These are phyloP conservation scores for Bubo scandiacus DNA, from an alignment of 2,113 vertebrate species.

Conservation along the genomic window DNA sequence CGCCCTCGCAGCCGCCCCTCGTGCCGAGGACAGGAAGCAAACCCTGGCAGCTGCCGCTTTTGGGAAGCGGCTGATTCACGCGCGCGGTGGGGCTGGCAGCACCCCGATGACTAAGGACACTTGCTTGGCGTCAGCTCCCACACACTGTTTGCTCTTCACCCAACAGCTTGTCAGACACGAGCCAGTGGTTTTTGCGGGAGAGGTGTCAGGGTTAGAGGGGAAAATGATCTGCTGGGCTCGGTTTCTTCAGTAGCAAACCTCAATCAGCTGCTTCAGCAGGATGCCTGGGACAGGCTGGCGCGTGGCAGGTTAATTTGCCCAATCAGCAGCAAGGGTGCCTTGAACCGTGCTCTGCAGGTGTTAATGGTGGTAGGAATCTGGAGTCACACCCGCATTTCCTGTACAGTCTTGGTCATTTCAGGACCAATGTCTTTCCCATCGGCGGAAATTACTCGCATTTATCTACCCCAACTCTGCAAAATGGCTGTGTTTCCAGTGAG, in stretches of 20 bases:
- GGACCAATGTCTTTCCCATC: not conserved
- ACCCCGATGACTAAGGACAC: not conserved
- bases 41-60: not conserved
- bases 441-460: not conserved
- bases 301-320: not conserved
- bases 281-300: not conserved
- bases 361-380: not conserved
- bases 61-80: not conserved
- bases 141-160: slow-evolving; percentile 3
- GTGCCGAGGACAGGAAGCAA: not conserved
- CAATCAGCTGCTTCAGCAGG: not conserved
- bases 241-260: not conserved
- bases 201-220: not conserved
- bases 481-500: not conserved
- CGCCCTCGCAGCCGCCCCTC: not conserved
- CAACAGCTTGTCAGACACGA: slow-evolving; percentile 7
- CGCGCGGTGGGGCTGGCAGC: not conserved
- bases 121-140: not conserved
- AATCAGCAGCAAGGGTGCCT: not conserved
- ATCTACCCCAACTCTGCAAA: not conserved
- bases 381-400: not conserved
- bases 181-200: slow-evolving; percentile 31
- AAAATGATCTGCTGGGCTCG: not conserved
- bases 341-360: not conserved
- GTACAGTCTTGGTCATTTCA: not conserved